phyloP scores from a whole-genome alignment of 1,140 invertebrate species.

The Heliconius hermathena region DNA sequence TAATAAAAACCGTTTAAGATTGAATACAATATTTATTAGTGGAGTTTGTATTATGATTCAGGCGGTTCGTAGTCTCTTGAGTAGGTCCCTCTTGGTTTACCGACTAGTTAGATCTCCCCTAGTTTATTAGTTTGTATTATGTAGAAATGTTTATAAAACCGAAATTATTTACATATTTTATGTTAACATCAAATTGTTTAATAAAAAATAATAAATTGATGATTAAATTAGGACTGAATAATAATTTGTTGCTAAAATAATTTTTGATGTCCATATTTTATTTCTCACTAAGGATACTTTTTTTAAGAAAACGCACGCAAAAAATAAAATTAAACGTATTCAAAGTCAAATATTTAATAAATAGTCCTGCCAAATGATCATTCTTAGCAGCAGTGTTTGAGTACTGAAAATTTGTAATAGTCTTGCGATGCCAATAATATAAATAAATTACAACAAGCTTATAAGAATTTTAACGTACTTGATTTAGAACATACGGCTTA shows the following conservation, averaged over 20 bases:
- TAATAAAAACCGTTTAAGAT: neutral
- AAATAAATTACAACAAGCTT: too few relatives aligned
- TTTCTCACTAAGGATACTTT: too few relatives aligned
- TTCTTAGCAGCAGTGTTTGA: too few relatives aligned
- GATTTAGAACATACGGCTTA: too few relatives aligned
- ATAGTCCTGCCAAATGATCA: too few relatives aligned
- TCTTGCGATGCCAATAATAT: too few relatives aligned
- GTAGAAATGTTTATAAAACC: conserved; percentile 15
- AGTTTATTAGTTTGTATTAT: conserved; percentile 15
- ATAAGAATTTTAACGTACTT: too few relatives aligned
- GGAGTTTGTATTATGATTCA: neutral
- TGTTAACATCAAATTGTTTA: neutral
- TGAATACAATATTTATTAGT: neutral
- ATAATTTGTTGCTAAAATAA: neutral
- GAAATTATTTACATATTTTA: conserved; percentile 10
- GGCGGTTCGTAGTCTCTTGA: conserved; percentile 12
- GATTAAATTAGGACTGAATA: neutral
- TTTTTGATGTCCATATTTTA: too few relatives aligned
- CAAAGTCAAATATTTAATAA: too few relatives aligned
- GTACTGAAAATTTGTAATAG: too few relatives aligned
- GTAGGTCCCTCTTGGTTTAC: conserved; percentile 18
- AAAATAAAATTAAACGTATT: too few relatives aligned
- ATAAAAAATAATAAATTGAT: neutral
- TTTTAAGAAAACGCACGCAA: too few relatives aligned
- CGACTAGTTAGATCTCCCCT: conserved; percentile 23